Base-by-base conservation (phyloP, 2,888 invertebrate species). In the Nephrotoma flavescens region DNA sequence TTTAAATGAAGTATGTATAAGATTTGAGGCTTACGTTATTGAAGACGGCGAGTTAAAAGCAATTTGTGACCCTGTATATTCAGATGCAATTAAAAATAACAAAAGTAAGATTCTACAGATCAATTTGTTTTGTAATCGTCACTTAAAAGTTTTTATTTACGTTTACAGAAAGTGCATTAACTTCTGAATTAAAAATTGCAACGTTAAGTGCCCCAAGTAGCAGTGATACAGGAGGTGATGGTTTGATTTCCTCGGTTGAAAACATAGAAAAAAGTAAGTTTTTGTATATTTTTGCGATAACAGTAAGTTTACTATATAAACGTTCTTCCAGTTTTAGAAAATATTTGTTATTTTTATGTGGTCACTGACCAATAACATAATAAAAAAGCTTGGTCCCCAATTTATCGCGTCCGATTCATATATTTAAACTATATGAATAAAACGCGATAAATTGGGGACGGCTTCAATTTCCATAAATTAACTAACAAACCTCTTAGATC, bases 121-220 rank as follows among this genome's bases (percentile, higher is more conserved):
- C 45, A 41, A 31, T 15, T 31, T 15, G 84, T 87, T 42, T 4
- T 2, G 47, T 4, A 44, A 71, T 86, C n/a, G 19, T 87, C 41
- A 87, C 47, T 45, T 83, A 86, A 86, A 47, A 88, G 89, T 88
- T 86, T 87, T 89, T 57, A 42, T 71, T 42, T 83, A n/a, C 0
- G 91, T 92, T n/a, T n/a, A 11, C 90, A 95, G 96, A 97, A 90
- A 96, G 96, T 89, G 96, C 97, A 0, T 93, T 96, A 71, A 96
- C 97, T 0, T 96, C 97, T 6, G 97, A 96, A 89, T 91, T 97
- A 88, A 96, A 95, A 90, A 97, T 97, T 88, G 95, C 95, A 83
- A 93, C 96, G 4, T 94, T 96, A 89, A 96, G 96, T 90, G 94
- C 94, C 87, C 93, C 92, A 86, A 93, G 93, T 0, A 95, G 96